Evolutionary conservation across 2,113 vertebrate genomes (phyloP).

Genomic region (Vulpes ferrilata): DNA sequence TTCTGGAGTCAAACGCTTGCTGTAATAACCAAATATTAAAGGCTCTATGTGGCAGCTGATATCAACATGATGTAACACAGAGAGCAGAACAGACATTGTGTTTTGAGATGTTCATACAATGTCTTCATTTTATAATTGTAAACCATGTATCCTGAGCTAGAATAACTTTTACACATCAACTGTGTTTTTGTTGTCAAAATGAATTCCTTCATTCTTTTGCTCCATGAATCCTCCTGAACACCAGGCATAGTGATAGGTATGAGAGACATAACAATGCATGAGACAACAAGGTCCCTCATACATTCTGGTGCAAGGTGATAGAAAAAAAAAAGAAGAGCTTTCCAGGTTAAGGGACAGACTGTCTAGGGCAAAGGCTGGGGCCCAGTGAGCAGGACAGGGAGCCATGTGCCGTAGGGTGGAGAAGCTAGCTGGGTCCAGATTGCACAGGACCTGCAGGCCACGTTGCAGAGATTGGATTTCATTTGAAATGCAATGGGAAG

Average conservation of each 20-base stretch:
- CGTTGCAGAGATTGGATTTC: neutral
- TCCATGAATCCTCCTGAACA: conserved; percentile 9
- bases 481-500: conserved; percentile 6
- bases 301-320: neutral
- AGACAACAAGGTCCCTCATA: neutral
- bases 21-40: neutral
- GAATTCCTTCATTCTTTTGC: conserved; percentile 47
- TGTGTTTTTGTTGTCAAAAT: conserved; percentile 33
- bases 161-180: conserved; percentile 20
- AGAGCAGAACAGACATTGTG: neutral
- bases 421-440: neutral
- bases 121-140: conserved; percentile 48
- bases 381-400: neutral
- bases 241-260: neutral
- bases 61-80: neutral
- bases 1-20: neutral
- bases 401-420: neutral
- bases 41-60: neutral
- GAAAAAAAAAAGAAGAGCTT: neutral
- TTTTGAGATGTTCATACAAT: conserved; percentile 53
- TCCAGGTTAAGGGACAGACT: neutral
- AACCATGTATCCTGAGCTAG: neutral
- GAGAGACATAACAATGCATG: neutral
- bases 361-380: neutral
- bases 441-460: neutral